phyloP scores from a whole-genome alignment of 1,140 invertebrate genomes.

The Drosophila arawakana region DNA sequence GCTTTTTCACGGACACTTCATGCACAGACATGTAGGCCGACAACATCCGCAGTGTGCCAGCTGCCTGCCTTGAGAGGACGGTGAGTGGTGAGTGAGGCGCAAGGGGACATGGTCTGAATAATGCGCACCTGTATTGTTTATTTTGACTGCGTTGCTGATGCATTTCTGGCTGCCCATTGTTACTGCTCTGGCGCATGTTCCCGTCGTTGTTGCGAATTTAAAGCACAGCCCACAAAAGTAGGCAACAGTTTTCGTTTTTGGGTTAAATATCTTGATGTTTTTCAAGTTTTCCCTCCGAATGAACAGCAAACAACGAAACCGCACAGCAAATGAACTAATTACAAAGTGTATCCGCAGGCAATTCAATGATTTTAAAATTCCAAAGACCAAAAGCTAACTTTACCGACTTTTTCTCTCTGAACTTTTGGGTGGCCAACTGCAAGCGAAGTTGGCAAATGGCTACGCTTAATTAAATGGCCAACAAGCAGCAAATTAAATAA shows the following conservation, averaged over 20 bases:
- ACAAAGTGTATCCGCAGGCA: slow-evolving; percentile 62
- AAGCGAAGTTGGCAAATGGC: slow-evolving; percentile 55
- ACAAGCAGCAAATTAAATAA: slow-evolving; percentile 63
- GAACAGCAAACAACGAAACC: slow-evolving; percentile 11
- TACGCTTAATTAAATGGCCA: slow-evolving; percentile 79
- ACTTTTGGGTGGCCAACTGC: slow-evolving; percentile 35
- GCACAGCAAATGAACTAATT: slow-evolving; percentile 60
- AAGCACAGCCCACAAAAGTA: slow-evolving; percentile 42
- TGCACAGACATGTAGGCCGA: slow-evolving; percentile 53
- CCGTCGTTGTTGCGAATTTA: slow-evolving; percentile 61
- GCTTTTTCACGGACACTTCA: slow-evolving; percentile 58
- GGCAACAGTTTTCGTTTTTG: slow-evolving; percentile 47
- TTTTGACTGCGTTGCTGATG: slow-evolving; percentile 61
- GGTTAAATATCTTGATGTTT: slow-evolving; percentile 52
- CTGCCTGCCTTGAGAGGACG: slow-evolving; percentile 9
- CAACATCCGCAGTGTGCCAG: slow-evolving; percentile 59
- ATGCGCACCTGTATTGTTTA: slow-evolving; percentile 79
- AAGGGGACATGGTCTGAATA: slow-evolving; percentile 35
- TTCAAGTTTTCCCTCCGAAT: slow-evolving; percentile 40
- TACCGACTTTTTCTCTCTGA: background rate
- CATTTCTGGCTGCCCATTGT: slow-evolving; percentile 37
- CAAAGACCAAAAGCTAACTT: slow-evolving; percentile 59
- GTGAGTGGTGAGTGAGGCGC: background rate
- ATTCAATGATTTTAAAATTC: slow-evolving; percentile 69
- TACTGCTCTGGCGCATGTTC: slow-evolving; percentile 36